Evolutionary conservation across 2,113 vertebrate genomes (phyloP), one percentile per base, ranked within the genome.

Genomic region (Ptychochromis oligacanthus): DNA sequence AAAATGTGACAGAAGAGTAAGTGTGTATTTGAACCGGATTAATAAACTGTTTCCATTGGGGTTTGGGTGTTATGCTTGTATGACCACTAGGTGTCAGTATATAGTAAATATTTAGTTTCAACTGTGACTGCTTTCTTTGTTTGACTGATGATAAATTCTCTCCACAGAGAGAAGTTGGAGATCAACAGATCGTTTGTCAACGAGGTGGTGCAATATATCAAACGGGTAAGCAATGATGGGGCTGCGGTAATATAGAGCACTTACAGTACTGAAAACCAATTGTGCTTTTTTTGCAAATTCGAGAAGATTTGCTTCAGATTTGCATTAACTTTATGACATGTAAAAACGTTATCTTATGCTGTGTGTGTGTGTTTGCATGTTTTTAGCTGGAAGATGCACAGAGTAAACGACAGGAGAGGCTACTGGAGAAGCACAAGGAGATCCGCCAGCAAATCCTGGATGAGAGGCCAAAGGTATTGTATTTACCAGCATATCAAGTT

Each of bases 371-470:
- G 52, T 31, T 13, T 58, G 3, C 49, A 15, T 70, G 15, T 72
- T 52, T 77, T 12, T 24, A 99, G 98, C 90, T 99, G 96, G 98
- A 99, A 94, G 98, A 99, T 17, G 97, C 98, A 60, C 98, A 99
- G 90, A 96, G 94, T 89, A 99, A 99, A 95, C 95, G 98, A 28
- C 97, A 98, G 75, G 98, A 99, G 92, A 97, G 96, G 80, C 95
- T 99, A 2, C 90, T 96, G 58, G 98, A 99, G 87, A 98, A 97
- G 91, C 98, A 99, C 86, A 98, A 99, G 91, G 97, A 98, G 80
- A 96, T 98, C n/a, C 97, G 96, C n/a, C 98, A 98, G 89, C 98
- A 99, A 89, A 99, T 99, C 87, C 88, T 99, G 94, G 98, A 99
- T 57, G 98, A 99, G 89, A 98, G 97, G 82, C 97, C 97, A 61